Evolutionary conservation across 2,888 invertebrate species (phyloP).

Genomic region (Crioceris asparagi): DNA sequence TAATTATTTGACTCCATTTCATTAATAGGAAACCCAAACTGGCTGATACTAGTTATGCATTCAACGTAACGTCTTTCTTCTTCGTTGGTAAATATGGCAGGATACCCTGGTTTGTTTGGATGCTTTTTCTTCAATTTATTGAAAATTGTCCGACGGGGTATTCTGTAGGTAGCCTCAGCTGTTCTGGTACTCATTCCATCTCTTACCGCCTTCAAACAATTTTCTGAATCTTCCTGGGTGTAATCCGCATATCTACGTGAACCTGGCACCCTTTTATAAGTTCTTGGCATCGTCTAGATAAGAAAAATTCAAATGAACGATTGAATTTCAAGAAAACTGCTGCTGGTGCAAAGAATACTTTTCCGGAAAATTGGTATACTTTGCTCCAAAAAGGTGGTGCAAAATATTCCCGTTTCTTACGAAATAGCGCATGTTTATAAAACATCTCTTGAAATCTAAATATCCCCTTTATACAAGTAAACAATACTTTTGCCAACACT

Average conservation of each 20-base stretch:
- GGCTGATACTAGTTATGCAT: slow-evolving; percentile 1
- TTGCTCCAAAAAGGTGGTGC: neutral
- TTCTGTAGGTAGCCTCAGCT: slow-evolving; percentile 2
- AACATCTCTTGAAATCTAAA: neutral
- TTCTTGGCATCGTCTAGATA: slow-evolving; percentile 5
- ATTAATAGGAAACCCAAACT: slow-evolving; percentile 1
- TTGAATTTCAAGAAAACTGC: no score
- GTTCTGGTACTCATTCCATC: slow-evolving; percentile 6
- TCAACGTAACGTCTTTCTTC: slow-evolving; percentile 1
- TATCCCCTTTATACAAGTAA: no score
- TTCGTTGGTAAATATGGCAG: slow-evolving; percentile 2
- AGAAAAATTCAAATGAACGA: neutral
- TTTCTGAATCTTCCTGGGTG: slow-evolving; percentile 1
- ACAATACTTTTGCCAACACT: no score
- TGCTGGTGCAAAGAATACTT: neutral
- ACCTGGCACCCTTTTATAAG: slow-evolving; percentile 3
- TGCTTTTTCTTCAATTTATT: slow-evolving; percentile 3
- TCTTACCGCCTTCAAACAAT: slow-evolving; percentile 3
- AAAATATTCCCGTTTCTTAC: neutral
- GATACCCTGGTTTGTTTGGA: slow-evolving; percentile 3
- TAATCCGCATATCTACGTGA: slow-evolving; percentile 4
- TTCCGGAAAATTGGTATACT: no score
- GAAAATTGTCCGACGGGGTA: slow-evolving; percentile 3
- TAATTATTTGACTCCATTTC: slow-evolving; percentile 3
- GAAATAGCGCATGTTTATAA: slow-evolving; percentile 1